Evolutionary conservation across 2,113 vertebrate species (phyloP), one percentile per base, ranked within the genome.

Genomic region (Phalacrocorax aristotelis): DNA sequence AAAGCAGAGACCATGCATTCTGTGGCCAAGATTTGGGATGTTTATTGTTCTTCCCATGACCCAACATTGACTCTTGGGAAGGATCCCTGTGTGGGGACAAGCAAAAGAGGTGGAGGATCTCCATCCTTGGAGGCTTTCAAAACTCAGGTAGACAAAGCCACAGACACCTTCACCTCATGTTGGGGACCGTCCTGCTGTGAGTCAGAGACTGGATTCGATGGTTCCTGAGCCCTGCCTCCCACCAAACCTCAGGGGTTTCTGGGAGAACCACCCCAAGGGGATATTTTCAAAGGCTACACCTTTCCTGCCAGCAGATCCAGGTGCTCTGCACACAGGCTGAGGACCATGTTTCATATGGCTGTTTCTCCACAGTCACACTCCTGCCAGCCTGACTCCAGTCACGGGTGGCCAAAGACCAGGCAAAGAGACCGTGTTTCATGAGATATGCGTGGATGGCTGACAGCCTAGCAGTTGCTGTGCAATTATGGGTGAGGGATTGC

Each of bases 401-500:
- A 36, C 0, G 0, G 83, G 76, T 66, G 77, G 62, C 19, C 38
- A 13, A 62, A 40, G 66, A 29, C 5, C 20, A 29, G 70, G 75
- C 40, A 49, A 16, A 48, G 61, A 62, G 52, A 16, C 7, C 0
- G 0, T 10, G 17, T 27, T 76, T n/a, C 2, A 0, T 2, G 34
- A 20, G 48, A 20, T 49, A 13, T 0, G 3, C 2, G 0, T 7
- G 81, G 46, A 12, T 3, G 6, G 40, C n/a, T 51, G 74, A n/a
- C 55, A 62, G 72, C 49, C 9, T 5, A 29, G n/a, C 36, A 44
- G 77, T 51, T 1, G 4, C 13, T 19, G 75, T 0, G 0, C 5
- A 9, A 2, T 27, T 44, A 19, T 0, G 0, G 62, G 18, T 1
- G 0, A 19, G 11, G 88, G 52, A 25, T 1, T 0, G 3, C 15